Base-by-base conservation (phyloP, 2,113 vertebrate species). In the Gavialis gangeticus region DNA sequence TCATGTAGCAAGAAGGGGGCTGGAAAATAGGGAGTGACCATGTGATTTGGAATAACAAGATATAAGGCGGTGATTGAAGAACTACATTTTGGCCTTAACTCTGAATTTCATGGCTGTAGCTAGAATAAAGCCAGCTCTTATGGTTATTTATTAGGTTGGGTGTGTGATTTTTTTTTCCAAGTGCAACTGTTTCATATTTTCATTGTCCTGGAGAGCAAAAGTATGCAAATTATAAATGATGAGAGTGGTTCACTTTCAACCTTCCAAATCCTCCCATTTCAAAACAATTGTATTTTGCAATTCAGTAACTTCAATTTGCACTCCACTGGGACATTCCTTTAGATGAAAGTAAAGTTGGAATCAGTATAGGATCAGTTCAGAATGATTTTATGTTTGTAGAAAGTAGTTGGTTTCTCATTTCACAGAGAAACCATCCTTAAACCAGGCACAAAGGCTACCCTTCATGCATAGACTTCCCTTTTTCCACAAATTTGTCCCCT, bases 351-450 rank as follows among this genome's bases (percentile, higher is more conserved):
- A 85, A 82, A 93, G 30, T 64, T 91, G 56, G 60, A 75, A 91
- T 92, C 34, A 66, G 64, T 0, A 1, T 46, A 83, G 87, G 89
- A 55, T 75, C 85, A 85, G 59, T 37, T 94, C 95, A 86, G 58
- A 87, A 90, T 87, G 75, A 87, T 10, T 83, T 95, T 58, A 92
- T 77, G 60, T 82, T 94, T 91, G 30, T 19, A 93, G 88, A 94
- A 96, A 85, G 89, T 79, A 90, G 69, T 46, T 90, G 54, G 67
- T 73, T 63, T 89, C 19, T 6, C 94, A 93, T 91, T 89, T 30
- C 19, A 77, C 55, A 67, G 77, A 75, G 83, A 82, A 63, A 5
- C 21, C 56, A 69, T 69, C 63, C 67, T 57, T 64, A 16, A 15
- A 1, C 0, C 56, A 56, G 54, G 76, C 67, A 87, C 0, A 0